Base-by-base conservation (phyloP, 2,113 vertebrate genomes). In the Meriones unguiculatus region DNA sequence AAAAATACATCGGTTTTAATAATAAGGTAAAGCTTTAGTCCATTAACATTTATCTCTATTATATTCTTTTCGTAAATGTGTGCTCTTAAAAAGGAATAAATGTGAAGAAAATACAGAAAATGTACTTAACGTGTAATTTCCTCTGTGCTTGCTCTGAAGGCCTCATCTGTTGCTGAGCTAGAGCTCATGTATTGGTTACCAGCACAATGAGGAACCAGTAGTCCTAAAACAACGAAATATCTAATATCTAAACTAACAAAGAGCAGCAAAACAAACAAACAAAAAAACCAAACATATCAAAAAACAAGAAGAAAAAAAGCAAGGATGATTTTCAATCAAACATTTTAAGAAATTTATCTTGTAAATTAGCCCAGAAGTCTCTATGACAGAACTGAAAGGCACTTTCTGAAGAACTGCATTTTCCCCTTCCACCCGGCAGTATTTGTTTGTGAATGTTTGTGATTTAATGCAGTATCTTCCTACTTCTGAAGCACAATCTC, bases 1-100 rank as follows among this genome's bases (percentile, higher is more conserved):
- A 93, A 88, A 85, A 95, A 90, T 30, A 88, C 15, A 90, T 50
- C 2, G 73, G 22, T 15, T 89, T 88, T 97, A 69, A 92, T 65
- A 64, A 57, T 89, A 89, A 90, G 32, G 24, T 59, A 84, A 73
- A 54, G 59, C 11, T 96, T 75, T n/a, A 72, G 1, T 46, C 32
- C 90, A 73, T 54, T 87, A 91, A 87, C 1, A 32, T 67, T 67
- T 85, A 64, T 64, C 12, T 38, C 25, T 85, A 94, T 46, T 59
- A 25, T 41, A 14, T 89, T 12, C 81, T 87, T 94, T 90, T 93
- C 95, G 38, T 94, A 87, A 88, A 89, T 82, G 7, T 75, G 54
- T 70, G 22, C 59, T 87, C 82, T 87, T 69, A 13, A 92, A 86
- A 76, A 89, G 5, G 18, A 76, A 3, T 90, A 87, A 95, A 95